Evolutionary conservation across 2,113 vertebrate species (phyloP).

Genomic region (Abramis brama): DNA sequence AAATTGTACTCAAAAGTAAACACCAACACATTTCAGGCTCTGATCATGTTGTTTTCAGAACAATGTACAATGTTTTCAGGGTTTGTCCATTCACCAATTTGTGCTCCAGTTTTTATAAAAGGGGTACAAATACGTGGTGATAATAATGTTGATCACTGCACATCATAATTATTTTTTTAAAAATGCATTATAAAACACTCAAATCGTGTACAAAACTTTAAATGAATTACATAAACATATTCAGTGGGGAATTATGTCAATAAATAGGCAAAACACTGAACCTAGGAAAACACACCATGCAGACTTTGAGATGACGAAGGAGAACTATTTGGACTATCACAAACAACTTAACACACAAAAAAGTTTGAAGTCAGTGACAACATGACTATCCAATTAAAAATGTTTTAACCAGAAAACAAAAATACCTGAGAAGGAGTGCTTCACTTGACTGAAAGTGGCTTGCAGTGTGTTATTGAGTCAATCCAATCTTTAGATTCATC

Average conservation of each 20-base stretch:
- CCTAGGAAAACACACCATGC: conserved; percentile 53
- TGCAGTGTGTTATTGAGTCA: conserved; percentile 87
- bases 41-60: conserved; percentile 65
- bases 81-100: conserved; percentile 82
- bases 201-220: background rate
- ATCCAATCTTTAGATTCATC: conserved; percentile 74
- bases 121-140: background rate
- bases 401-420: background rate
- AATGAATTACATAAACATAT: background rate
- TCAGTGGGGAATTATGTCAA: background rate
- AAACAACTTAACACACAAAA: background rate
- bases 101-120: conserved; percentile 69
- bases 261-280: background rate
- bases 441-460: conserved; percentile 80
- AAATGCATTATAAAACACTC: background rate
- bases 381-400: background rate
- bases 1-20: background rate
- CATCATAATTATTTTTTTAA: background rate
- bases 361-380: background rate
- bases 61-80: conserved; percentile 61
- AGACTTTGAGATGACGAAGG: background rate
- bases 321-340: background rate
- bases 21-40: background rate
- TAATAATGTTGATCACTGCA: background rate
- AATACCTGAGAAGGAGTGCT: conserved; percentile 86